Evolutionary conservation across 2,797 vertebrate species (phyloP), one percentile per base, ranked within the genome.

Genomic region (Limosa lapponica): DNA sequence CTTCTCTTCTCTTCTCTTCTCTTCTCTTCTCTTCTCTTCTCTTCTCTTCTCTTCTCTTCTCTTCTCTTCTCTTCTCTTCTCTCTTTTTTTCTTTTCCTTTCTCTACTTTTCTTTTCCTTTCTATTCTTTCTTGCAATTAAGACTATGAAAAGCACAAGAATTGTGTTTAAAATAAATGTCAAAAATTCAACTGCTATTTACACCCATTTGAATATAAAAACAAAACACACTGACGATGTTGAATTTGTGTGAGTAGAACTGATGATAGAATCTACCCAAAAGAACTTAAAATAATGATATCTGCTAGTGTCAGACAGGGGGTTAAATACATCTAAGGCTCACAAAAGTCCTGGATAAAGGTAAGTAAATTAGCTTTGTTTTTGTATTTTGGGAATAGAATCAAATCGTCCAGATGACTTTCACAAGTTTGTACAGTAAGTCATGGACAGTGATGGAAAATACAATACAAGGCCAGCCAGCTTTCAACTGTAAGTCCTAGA

Each of bases 351-450:
- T 83, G 52, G n/a, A 25, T 62, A 82, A 86, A 74, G 23, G 20
- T 64, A 78, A 83, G 8, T 48, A 30, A 44, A 69, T 78, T 62
- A 85, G 19, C 20, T 46, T 75, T 74, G 11, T 36, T 89, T 61
- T 95, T 30, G 18, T 37, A 18, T 27, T 71, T 62, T 85, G 64
- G 85, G 89, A 85, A 48, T 27, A 82, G 28, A 93, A 92, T 46
- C 43, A 46, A 49, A 44, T 84, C 49, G 18, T 24, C 3, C 14
- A 85, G 49, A 57, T 71, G 32, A 88, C 48, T 66, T 70, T 34
- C 57, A 4, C 8, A 52, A 78, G 51, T 61, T 67, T 41, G 83
- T 80, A 83, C 19, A 49, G 18, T 37, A 91, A 54, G 41, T 54
- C 49, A 77, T 17, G 16, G 36, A 8, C 43, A 79, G 16, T 41